Conservation (phyloP, 2,888 invertebrate genomes). For the Schizotus pectinicornis region DNA sequence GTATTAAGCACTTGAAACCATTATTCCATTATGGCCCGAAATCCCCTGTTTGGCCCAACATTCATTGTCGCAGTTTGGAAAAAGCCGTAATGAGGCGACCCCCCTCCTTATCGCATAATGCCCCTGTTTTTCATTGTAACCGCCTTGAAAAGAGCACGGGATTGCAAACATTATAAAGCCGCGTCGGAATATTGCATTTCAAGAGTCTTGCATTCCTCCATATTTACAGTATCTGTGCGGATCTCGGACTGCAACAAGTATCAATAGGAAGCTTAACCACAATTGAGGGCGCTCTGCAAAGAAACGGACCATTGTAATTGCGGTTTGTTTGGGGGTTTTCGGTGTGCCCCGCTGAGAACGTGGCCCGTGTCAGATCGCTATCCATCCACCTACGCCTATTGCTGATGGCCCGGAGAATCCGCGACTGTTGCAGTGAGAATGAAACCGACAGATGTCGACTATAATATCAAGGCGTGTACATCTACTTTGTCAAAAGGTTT, state of each 20-base stretch:
- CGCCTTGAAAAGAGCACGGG: conserved; percentile 51
- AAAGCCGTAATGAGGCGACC: conserved; percentile 27
- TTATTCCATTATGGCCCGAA: conserved; percentile 26
- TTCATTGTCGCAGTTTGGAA: conserved; percentile 23
- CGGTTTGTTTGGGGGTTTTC: conserved; percentile 51
- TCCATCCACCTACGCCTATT: conserved; percentile 5
- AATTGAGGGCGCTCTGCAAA: conserved; percentile 35
- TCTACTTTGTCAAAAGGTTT: too few relatives aligned
- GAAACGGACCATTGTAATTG: conserved; percentile 41
- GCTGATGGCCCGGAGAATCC: too few relatives aligned
- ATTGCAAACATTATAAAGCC: conserved; percentile 39
- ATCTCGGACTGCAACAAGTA: conserved; percentile 49
- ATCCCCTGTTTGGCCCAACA: conserved; percentile 19
- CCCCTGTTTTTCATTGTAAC: conserved; percentile 50
- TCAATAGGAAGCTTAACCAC: conserved; percentile 50
- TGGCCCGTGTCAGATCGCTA: conserved; percentile 49
- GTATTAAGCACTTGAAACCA: conserved; percentile 22
- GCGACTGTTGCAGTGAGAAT: too few relatives aligned
- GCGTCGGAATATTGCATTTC: conserved; percentile 53
- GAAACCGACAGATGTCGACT: too few relatives aligned
- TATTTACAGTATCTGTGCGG: conserved; percentile 57
- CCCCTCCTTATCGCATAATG: conserved; percentile 42
- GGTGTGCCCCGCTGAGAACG: conserved; percentile 46
- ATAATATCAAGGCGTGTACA: too few relatives aligned
- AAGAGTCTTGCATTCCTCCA: conserved; percentile 51